These are phyloP conservation scores for Sinocyclocheilus anophthalmus DNA, from an alignment of 2,113 vertebrate species.

Conservation along the genomic window DNA sequence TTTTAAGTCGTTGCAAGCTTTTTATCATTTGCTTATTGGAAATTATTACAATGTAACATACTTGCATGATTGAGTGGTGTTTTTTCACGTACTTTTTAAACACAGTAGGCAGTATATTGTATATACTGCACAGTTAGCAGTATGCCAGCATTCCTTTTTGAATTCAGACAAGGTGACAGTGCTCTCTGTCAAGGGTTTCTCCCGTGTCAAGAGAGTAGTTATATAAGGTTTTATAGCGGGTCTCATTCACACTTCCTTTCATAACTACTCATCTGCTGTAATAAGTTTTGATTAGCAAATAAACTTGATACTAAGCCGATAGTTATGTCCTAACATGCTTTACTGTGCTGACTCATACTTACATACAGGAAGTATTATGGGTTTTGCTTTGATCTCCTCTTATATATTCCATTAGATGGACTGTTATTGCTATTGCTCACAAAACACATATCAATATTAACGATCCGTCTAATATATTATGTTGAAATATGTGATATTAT, in stretches of 20 bases:
- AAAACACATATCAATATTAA: conserved; percentile 12
- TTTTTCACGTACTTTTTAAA: neutral
- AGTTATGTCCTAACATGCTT: neutral
- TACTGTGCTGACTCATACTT: neutral
- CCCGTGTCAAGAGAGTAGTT: conserved; percentile 10
- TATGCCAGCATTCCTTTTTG: neutral
- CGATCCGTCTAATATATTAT: neutral
- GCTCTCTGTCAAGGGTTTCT: conserved; percentile 3
- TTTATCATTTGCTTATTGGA: too few species aligned
- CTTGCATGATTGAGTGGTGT: neutral
- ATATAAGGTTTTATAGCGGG: neutral
- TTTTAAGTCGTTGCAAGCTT: too few species aligned
- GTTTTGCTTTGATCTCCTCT: neutral
- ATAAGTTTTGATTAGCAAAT: neutral
- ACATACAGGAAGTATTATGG: neutral
- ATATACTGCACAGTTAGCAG: neutral
- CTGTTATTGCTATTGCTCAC: neutral
- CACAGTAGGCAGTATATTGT: neutral
- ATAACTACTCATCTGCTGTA: neutral
- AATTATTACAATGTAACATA: too few species aligned
- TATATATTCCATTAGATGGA: neutral
- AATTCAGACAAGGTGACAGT: neutral
- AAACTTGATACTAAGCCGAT: neutral
- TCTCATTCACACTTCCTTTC: neutral
- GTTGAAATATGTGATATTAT: conserved; percentile 4